Percentiles rank a stretch among this genome's conserved stretches.
phyloP scores from a whole-genome alignment of 2,797 vertebrate species.

The Triplophysa bombifrons region DNA sequence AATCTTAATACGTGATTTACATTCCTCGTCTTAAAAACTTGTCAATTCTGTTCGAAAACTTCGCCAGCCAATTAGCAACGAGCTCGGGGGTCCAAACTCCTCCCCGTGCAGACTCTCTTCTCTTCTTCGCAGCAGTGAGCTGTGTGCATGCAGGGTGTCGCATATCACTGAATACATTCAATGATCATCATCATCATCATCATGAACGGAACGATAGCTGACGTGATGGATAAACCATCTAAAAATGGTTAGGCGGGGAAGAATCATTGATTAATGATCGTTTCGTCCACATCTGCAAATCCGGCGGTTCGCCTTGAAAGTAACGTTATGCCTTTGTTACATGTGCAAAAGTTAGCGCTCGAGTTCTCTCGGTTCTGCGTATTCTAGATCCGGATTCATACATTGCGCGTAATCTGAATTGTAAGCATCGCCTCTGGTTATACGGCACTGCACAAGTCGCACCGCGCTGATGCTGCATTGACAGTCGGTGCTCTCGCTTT shows the following conservation, averaged over 20 bases:
- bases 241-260: constrained; percentile 19
- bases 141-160: constrained; percentile 33
- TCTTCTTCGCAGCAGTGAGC: constrained; percentile 66
- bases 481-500: constrained; percentile 57
- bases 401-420: constrained; percentile 3
- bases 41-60: constrained; percentile 75
- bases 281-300: background rate
- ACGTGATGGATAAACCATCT: background rate
- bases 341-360: constrained; percentile 53
- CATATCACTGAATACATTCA: constrained; percentile 43
- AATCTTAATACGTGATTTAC: background rate
- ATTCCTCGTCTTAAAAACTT: constrained; percentile 36
- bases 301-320: background rate
- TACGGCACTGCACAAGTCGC: constrained; percentile 22
- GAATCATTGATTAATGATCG: background rate
- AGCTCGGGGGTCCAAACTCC: constrained; percentile 35
- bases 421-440: background rate
- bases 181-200: constrained; percentile 33
- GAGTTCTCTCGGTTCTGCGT: constrained; percentile 27
- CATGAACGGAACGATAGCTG: constrained; percentile 23
- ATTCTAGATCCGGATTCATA: background rate
- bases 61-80: constrained; percentile 68
- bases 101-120: constrained; percentile 40
- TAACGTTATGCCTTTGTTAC: constrained; percentile 25
- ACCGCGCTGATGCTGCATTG: constrained; percentile 48